Percentiles rank a stretch among this genome's conserved stretches.
Conservation (phyloP, 1,140 invertebrate genomes). For the Bicyclus anynana region DNA sequence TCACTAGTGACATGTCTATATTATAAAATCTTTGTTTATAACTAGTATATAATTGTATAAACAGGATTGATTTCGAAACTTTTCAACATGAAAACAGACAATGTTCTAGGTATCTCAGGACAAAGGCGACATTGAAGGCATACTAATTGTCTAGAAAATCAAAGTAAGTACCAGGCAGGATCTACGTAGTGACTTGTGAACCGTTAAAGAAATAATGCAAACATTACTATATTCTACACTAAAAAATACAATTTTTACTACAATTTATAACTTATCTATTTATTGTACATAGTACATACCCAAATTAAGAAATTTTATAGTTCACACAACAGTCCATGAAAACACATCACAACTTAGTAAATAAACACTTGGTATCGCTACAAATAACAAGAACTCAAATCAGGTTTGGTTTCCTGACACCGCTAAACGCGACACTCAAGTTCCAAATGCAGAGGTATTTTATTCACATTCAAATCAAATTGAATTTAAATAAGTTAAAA, state of each 20-base stretch:
- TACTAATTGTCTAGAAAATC: conserved; percentile 2
- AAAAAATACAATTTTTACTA: too few species aligned
- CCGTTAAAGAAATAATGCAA: neutral
- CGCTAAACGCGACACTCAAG: neutral
- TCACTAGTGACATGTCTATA: too few species aligned
- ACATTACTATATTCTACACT: too few species aligned
- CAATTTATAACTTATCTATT: too few species aligned
- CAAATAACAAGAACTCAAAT: neutral
- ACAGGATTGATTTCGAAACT: too few species aligned
- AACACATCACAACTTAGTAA: conserved; percentile 12
- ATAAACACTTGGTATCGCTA: neutral
- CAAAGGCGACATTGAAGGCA: neutral
- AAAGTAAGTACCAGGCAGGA: too few species aligned
- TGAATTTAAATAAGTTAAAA: neutral
- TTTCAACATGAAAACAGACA: too few species aligned
- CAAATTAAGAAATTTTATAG: neutral
- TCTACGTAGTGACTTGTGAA: too few species aligned
- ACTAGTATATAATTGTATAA: too few species aligned
- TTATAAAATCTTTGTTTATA: too few species aligned
- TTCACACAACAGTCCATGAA: conserved; percentile 7
- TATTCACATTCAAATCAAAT: neutral
- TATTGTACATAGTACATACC: neutral
- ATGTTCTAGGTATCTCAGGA: neutral
- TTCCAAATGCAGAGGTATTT: neutral
- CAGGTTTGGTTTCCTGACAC: neutral